A percentile compares a stretch with the other conserved stretches of the same genome.
Evolutionary conservation across 2,113 vertebrate genomes (phyloP).

Genomic region (Apteryx mantelli): DNA sequence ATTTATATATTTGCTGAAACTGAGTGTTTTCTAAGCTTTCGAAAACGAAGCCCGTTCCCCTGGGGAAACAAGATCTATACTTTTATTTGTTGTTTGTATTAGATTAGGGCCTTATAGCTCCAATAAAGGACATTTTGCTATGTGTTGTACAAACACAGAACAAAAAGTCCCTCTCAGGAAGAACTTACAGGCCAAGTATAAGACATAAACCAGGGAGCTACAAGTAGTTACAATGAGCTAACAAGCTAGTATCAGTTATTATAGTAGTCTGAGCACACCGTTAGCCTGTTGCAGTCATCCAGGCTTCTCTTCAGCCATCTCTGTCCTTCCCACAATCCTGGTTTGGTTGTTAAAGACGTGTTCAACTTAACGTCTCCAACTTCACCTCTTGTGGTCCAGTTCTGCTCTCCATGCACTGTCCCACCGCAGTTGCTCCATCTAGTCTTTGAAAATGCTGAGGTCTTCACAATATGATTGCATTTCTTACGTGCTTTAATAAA

Average conservation of each 20-base stretch:
- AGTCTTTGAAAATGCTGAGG: neutral
- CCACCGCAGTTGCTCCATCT: neutral
- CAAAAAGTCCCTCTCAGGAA: neutral
- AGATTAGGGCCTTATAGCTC: neutral
- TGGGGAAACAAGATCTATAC: neutral
- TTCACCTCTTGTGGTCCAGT: neutral
- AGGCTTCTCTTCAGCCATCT: neutral
- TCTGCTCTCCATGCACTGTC: neutral
- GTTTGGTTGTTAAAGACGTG: neutral
- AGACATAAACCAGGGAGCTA: neutral
- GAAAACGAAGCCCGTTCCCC: neutral
- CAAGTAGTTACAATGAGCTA: neutral
- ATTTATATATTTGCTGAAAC: slow-evolving; percentile 39
- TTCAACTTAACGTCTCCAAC: neutral
- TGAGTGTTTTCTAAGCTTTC: neutral
- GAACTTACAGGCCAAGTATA: neutral
- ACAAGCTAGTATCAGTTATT: neutral
- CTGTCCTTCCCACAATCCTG: neutral
- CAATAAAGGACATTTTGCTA: neutral
- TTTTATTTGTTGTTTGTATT: slow-evolving; percentile 21
- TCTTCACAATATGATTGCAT: neutral
- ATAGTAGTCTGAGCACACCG: neutral
- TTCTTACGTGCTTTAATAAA: neutral
- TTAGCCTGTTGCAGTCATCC: neutral
- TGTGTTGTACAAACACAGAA: neutral